A percentile compares a stretch with the other conserved stretches of the same genome.
phyloP scores from a whole-genome alignment of 2,797 vertebrate species.

The Halcyon badia region DNA sequence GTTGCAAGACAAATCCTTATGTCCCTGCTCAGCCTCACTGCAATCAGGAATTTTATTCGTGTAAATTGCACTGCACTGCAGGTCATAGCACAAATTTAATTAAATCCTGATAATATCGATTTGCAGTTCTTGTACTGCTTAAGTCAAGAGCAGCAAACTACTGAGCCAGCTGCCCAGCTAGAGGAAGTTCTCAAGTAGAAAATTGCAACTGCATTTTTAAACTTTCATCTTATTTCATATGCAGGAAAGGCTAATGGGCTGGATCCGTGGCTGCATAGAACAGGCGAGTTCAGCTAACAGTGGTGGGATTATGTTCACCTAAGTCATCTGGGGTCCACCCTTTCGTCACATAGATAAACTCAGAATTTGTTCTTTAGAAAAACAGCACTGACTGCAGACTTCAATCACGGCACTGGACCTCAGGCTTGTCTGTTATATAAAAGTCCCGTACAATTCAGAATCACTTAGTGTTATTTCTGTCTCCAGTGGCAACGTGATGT shows the following conservation, averaged over 20 bases:
- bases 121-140: neutral
- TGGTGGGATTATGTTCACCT: neutral
- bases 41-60: neutral
- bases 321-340: neutral
- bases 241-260: neutral
- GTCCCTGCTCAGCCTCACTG: fast-evolving
- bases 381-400: neutral
- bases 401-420: neutral
- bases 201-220: conserved; percentile 17
- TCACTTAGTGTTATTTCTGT: neutral
- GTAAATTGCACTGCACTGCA: neutral
- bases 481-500: neutral
- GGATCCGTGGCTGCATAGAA: neutral
- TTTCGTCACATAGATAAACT: neutral
- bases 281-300: neutral
- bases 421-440: neutral
- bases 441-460: neutral
- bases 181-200: conserved; percentile 44
- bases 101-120: conserved; percentile 56
- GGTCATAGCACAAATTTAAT: conserved; percentile 55
- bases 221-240: neutral
- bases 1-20: neutral
- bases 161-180: neutral
- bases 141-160: neutral
- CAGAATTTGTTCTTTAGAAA: neutral